Percentiles rank a stretch among this genome's conserved stretches.
Evolutionary conservation across 2,888 invertebrate species (phyloP).

Genomic region (Cyaniris semiargus): DNA sequence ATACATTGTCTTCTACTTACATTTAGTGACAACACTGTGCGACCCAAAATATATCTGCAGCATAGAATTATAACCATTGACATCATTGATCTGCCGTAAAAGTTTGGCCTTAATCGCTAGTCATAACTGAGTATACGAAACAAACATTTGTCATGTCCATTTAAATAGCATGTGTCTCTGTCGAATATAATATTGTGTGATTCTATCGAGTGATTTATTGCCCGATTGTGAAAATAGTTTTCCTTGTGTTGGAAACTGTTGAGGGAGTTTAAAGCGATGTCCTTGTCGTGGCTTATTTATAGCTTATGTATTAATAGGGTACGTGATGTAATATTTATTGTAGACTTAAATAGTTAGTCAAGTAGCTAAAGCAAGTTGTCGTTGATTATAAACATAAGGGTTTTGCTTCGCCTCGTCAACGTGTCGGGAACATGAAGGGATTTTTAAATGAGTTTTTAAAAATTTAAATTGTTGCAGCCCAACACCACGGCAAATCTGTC

Average conservation of each 20-base stretch:
- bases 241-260: conserved; percentile 42
- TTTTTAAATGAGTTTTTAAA: no score
- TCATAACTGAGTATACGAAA: conserved; percentile 43
- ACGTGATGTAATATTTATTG: neutral
- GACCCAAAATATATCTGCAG: neutral
- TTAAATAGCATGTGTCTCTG: conserved; percentile 67
- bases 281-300: conserved; percentile 16
- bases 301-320: neutral
- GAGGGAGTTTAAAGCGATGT: conserved; percentile 12
- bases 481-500: no score
- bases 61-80: no score
- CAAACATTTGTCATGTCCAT: conserved; percentile 63
- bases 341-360: neutral
- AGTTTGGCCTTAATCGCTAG: conserved; percentile 36
- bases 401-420: no score
- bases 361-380: no score
- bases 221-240: conserved; percentile 75
- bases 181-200: conserved; percentile 65
- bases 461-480: no score
- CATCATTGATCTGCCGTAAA: conserved; percentile 5
- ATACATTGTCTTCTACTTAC: neutral
- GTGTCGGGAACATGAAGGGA: no score
- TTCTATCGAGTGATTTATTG: conserved; percentile 74
- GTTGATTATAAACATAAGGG: no score
- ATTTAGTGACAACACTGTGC: neutral